Evolutionary conservation across 2,888 invertebrate genomes (phyloP), one percentile per base, ranked within the genome.

Genomic region (Steromphala cineraria): DNA sequence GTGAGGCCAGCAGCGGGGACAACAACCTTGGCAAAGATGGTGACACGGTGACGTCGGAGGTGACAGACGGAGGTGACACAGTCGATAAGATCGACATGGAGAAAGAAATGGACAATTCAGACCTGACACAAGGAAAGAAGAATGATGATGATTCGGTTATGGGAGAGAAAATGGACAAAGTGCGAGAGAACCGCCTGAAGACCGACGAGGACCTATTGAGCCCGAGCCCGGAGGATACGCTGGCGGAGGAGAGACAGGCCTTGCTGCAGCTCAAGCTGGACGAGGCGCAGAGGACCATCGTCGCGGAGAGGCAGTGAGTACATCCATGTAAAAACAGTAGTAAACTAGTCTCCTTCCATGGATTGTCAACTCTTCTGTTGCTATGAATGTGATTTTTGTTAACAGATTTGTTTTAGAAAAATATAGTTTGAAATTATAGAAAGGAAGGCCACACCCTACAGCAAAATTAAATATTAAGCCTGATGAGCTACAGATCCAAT

Each of bases 231-330:
- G 24, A 75, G 4, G 52, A 75, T 15, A 21, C 75, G 15, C 24
- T 31, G 55, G 55, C 17, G 19, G 76, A 53, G 55, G 76, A 76
- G 76, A 76, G 31, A 52, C n/a, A 52, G 31, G 76, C 89, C 0
- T 83, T 90, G 82, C 84, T 96, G 67, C 96, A 96, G 90, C 92
- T 96, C 81, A 94, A 96, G 87, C 92, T 96, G 46, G 96, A 96
- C 82, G 96, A 97, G 91, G 95, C 96, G 2, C 95, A 96, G 17
- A 96, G 96, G 93, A 96, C 96, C 0, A 94, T 96, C 75, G 95
- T 95, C 87, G 95, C 95, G 21, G 96, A 97, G 93, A 94, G 96
- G 94, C 96, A 96, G 96, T 96, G 94, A 95, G 95, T 94, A 46
- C 8, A 46, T 46, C 10, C 36, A 36, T 36, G 4, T 36, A 36